Base-by-base conservation (phyloP, 2,888 invertebrate species). In the Acronicta aceris region DNA sequence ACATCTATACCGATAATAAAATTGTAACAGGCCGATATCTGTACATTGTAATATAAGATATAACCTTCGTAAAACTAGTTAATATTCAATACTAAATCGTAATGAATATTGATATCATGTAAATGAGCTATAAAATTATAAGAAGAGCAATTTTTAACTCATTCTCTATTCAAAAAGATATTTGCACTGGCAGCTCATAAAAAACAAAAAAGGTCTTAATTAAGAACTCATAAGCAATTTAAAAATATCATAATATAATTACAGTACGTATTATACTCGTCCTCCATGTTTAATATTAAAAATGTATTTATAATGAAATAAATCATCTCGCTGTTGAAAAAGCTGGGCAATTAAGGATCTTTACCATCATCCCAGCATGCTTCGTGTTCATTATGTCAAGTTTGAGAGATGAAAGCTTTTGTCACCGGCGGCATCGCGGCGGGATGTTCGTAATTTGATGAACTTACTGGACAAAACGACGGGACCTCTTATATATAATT, bases 371-470 rank as follows among this genome's bases (percentile, higher is more conserved):
- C 8, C 33, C 52, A 46, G 33, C 59, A 56, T 57, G 49, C 30
- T 60, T 60, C 38, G 58, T 49, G 53, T 58, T 65, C 58, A 65
- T 75, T 72, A 66, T 62, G 71, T 71, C 65, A 70, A 51, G 62
- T 65, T 60, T 60, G 56, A 38, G 52, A 66, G 50, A 64, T 46
- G 54, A 66, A 59, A 59, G 70, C 64, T 65, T 65, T 71, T 63
- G 67, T 67, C 67, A 79, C 66, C 65, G 71, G 67, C 38, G 36
- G 36, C 36, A 13, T 30, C 30, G 69, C 57, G 68, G 72, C 64
- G 54, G 71, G 43, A 45, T 25, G 10, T 41, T 46, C 70, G 76
- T 82, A 79, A 83, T 79, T 83, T 80, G 79, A 81, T 77, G 77
- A 81, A 74, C 62, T 70, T 69, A 15, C 30, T 54, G 52, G 8